Evolutionary conservation across 1,140 invertebrate species (phyloP), one percentile per base, ranked within the genome.

Genomic region (Gonatopus flavifemur): DNA sequence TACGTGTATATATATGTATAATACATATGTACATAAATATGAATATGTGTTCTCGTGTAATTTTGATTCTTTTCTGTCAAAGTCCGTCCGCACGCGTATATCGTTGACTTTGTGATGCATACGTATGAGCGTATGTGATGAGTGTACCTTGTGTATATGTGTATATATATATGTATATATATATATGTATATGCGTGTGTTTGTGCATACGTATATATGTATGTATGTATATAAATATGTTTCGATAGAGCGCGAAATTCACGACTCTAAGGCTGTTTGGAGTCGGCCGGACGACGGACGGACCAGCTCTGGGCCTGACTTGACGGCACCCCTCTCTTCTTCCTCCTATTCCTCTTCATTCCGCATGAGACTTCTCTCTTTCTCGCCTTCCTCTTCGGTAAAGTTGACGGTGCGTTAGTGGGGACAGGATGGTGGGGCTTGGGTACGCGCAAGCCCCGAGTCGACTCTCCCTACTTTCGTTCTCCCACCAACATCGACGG

Each of bases 231-330:
- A 53, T 55, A 40, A 31, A 46, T 57, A 56, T 61, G 54, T 64
- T 46, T 64, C 66, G n/a, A n/a, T n/a, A n/a, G n/a, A n/a, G 57
- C 68, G 65, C 64, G 64, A 69, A 59, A 68, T 74, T 62, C 71
- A 65, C 68, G 67, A 62, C 66, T 72, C 64, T 47, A 62, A 59
- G n/a, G n/a, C n/a, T 62, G 53, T 62, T 52, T 69, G 65, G 63
- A 72, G 71, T 78, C 76, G 72, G 76, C 73, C 74, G 76, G 73
- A 76, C 74, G 74, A 72, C 70, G 62, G 62, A 59, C 63, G 59
- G 59, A 57, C 50, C 59, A 59, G 62, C 62, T 56, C 59, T 56
- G 56, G 59, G 49, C 49, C 61, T 47, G 58, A 62, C 59, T 37
- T 50, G 44, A 46, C 33, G 42, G 18, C 48, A 44, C 51, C 55